Conservation (phyloP, 2,113 vertebrate genomes). For the Anguilla japonica region DNA sequence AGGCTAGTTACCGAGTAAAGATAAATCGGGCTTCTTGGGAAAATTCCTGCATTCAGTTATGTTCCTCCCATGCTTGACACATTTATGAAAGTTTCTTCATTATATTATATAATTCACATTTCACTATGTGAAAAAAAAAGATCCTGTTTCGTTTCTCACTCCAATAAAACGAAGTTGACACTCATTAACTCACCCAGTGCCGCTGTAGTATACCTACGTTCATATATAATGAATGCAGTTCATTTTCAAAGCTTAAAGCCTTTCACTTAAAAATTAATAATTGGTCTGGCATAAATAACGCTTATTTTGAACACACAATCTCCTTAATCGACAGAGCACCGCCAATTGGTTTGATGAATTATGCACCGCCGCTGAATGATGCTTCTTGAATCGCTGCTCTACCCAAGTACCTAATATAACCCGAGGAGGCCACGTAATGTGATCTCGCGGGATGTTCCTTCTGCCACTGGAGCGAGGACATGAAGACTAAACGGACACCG, state of each 20-base stretch:
- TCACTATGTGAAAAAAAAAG: too few species aligned
- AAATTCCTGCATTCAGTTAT: too few species aligned
- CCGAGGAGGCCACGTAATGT: background rate
- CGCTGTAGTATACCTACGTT: too few species aligned
- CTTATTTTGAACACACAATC: background rate
- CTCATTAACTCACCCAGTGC: too few species aligned
- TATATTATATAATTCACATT: background rate
- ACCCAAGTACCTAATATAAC: background rate
- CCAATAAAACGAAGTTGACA: too few species aligned
- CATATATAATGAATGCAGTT: too few species aligned
- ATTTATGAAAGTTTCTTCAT: background rate
- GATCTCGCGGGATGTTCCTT: conserved; percentile 31
- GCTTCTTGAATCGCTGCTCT: background rate
- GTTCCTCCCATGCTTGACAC: background rate
- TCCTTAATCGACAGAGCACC: background rate
- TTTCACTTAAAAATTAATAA: background rate
- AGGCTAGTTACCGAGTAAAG: too few species aligned
- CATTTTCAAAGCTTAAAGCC: too few species aligned
- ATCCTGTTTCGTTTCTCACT: too few species aligned
- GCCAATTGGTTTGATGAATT: background rate
- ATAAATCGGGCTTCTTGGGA: too few species aligned
- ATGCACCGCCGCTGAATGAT: background rate
- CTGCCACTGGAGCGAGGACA: background rate
- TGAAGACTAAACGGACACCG: too few species aligned
- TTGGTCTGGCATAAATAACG: background rate